Percentiles rank a stretch among this genome's conserved stretches.
Evolutionary conservation across 2,797 vertebrate genomes (phyloP).

Genomic region (Halcyon smyrnensis): DNA sequence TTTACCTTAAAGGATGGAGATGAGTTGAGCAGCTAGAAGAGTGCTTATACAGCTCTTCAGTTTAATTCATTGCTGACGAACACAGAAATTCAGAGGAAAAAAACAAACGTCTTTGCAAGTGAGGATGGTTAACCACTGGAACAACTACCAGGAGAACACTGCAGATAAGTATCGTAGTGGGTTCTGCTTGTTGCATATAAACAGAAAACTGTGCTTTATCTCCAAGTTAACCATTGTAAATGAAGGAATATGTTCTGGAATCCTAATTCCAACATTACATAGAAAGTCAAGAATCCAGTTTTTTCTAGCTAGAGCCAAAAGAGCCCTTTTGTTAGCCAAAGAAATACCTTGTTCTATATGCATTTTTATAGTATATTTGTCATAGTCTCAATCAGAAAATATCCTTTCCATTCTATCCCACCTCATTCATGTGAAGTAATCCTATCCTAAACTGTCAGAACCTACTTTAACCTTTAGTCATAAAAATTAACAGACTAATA

Average conservation of each 20-base stretch:
- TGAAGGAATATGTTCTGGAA: neutral
- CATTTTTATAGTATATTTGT: neutral
- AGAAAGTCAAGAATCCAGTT: neutral
- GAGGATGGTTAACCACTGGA: neutral
- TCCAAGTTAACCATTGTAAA: neutral
- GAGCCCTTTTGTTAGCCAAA: neutral
- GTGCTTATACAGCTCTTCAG: neutral
- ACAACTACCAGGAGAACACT: neutral
- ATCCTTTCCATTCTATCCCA: neutral
- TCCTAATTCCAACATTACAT: neutral
- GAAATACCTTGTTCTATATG: neutral
- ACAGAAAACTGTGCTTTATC: neutral
- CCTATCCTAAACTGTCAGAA: neutral
- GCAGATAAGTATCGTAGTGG: neutral
- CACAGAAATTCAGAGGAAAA: neutral
- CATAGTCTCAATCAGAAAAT: neutral
- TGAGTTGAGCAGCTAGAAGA: rapidly evolving
- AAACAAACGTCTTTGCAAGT: neutral
- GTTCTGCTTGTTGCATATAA: neutral
- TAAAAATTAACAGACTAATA: neutral
- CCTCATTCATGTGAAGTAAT: neutral
- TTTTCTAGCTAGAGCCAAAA: neutral
- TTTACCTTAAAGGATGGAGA: neutral
- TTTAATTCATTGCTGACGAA: neutral
- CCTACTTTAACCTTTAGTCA: neutral